Conservation (phyloP, 2,888 invertebrate species). For the Cremastobaeus sp. region DNA sequence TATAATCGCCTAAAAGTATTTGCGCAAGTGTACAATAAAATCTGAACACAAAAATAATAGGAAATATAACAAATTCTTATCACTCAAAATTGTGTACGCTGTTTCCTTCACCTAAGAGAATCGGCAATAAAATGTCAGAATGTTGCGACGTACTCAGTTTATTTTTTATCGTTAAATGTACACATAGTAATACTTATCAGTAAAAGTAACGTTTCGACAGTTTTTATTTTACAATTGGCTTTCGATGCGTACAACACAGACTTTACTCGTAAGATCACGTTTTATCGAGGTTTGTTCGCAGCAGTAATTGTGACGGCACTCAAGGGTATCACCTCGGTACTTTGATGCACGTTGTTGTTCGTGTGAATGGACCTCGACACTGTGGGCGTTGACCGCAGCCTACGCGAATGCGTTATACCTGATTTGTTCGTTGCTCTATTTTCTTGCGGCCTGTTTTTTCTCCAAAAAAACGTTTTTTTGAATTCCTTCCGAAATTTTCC, state of each 20-base stretch:
- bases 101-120: not conserved
- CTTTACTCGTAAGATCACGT: not conserved
- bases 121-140: not conserved
- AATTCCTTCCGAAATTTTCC: constrained; percentile 79
- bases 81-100: constrained; percentile 5
- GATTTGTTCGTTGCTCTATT: constrained; percentile 64
- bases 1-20: constrained; percentile 64
- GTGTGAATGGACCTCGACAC: constrained; percentile 66
- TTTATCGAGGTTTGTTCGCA: constrained; percentile 32
- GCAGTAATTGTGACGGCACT: constrained; percentile 64
- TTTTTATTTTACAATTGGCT: not conserved
- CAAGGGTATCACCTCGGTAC: constrained; percentile 72
- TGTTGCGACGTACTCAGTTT: constrained; percentile 8
- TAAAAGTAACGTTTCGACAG: not conserved
- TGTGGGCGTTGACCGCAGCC: constrained; percentile 53
- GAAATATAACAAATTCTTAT: constrained; percentile 53
- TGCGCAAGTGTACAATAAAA: constrained; percentile 60
- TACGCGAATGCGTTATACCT: constrained; percentile 25
- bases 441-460: constrained; percentile 52
- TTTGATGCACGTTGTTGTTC: constrained; percentile 69
- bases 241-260: not conserved
- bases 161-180: constrained; percentile 15
- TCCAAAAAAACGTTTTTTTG: constrained; percentile 76
- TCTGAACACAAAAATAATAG: constrained; percentile 40
- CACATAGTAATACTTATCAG: constrained; percentile 35